Percentiles rank a stretch among this genome's conserved stretches.
Evolutionary conservation across 2,888 invertebrate species (phyloP).

Genomic region (Bruchidius siliquastri): DNA sequence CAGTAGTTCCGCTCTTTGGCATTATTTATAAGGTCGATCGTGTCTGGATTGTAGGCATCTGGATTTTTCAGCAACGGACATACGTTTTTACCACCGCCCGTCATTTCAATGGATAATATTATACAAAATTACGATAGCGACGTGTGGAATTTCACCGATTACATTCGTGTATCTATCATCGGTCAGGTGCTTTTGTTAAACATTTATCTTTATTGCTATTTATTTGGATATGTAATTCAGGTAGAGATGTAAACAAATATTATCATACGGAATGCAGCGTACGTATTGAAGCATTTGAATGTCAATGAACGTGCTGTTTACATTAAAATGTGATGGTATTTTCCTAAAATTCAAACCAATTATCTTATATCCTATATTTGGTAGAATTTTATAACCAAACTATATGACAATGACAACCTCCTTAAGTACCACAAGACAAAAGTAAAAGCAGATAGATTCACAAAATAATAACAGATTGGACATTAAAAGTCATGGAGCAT

Average conservation of each 20-base stretch:
- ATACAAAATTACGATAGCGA: background rate
- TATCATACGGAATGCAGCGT: background rate
- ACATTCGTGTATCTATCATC: background rate
- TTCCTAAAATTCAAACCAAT: background rate
- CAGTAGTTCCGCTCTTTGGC: conserved; percentile 85
- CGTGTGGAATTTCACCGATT: background rate
- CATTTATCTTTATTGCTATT: background rate
- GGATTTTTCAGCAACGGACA: conserved; percentile 77
- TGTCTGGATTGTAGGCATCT: conserved; percentile 82
- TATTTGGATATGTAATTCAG: background rate
- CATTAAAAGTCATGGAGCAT: too few species aligned
- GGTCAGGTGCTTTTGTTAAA: background rate
- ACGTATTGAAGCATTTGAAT: background rate
- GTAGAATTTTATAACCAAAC: too few species aligned
- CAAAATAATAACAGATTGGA: too few species aligned
- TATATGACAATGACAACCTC: too few species aligned
- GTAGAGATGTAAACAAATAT: background rate
- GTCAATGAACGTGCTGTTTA: background rate
- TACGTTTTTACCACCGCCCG: conserved; percentile 38
- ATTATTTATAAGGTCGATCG: conserved; percentile 83
- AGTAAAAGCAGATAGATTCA: too few species aligned
- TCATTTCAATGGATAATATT: conserved; percentile 11
- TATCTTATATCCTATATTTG: too few species aligned
- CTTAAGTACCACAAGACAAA: too few species aligned
- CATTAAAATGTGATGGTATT: background rate